Conservation (phyloP, 2,888 invertebrate genomes). For the Chirona hameri region DNA sequence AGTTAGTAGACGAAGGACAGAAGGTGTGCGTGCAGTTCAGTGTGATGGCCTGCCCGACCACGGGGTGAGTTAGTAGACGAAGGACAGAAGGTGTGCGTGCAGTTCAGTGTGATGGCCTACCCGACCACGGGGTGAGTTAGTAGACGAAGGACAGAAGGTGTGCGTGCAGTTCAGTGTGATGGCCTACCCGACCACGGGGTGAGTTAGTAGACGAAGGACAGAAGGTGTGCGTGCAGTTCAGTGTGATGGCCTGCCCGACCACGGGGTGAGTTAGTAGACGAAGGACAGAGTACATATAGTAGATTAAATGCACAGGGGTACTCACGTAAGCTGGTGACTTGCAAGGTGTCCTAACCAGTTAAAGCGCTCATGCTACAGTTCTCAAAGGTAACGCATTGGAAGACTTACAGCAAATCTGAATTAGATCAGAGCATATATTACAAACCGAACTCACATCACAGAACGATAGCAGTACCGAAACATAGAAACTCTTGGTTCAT, state of each 20-base stretch:
- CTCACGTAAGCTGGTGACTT: too few species aligned
- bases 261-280: too few species aligned
- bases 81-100: constrained; percentile 71
- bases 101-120: constrained; percentile 62
- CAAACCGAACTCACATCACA: background rate
- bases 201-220: constrained; percentile 67
- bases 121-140: too few species aligned
- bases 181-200: constrained; percentile 51
- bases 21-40: constrained; percentile 71
- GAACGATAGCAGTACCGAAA: too few species aligned
- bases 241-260: constrained; percentile 55
- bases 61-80: too few species aligned
- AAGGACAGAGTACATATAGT: too few species aligned
- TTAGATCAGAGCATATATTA: background rate
- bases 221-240: constrained; percentile 71
- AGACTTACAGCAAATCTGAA: too few species aligned
- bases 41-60: constrained; percentile 55
- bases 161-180: constrained; percentile 69
- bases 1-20: constrained; percentile 66
- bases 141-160: constrained; percentile 67
- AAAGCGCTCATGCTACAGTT: too few species aligned
- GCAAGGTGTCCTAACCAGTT: too few species aligned
- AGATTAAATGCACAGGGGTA: too few species aligned
- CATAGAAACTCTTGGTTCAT: too few species aligned
- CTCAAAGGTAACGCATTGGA: too few species aligned